A percentile compares a stretch with the other conserved stretches of the same genome.
phyloP scores from a whole-genome alignment of 2,797 vertebrate species.

The Pangasius macronema region DNA sequence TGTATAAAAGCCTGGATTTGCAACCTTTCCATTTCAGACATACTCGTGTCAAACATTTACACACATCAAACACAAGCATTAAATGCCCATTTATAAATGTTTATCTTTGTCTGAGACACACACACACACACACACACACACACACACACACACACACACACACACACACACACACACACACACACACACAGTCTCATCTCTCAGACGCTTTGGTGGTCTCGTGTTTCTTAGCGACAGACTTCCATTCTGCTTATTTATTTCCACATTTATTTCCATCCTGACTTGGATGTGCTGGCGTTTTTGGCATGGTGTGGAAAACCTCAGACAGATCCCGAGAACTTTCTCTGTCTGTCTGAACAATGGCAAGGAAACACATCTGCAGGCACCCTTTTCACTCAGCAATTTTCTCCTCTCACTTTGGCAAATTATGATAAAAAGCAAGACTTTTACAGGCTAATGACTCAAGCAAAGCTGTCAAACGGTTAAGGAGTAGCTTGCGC shows the following conservation, averaged over 20 bases:
- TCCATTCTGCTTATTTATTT: constrained; percentile 50
- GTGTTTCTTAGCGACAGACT: constrained; percentile 41
- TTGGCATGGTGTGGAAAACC: constrained; percentile 43
- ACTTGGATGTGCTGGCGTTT: constrained; percentile 45
- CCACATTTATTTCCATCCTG: constrained; percentile 49
- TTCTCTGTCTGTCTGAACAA: constrained; percentile 50
- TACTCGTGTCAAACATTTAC: neutral
- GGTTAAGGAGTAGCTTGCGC: neutral
- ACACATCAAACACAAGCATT: constrained; percentile 1
- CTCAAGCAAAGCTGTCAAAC: constrained; percentile 31
- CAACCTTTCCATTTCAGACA: neutral
- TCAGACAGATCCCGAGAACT: constrained; percentile 48
- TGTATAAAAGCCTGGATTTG: constrained; percentile 1
- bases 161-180: neutral
- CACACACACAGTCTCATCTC: constrained; percentile 26
- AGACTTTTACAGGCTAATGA: constrained; percentile 34
- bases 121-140: constrained; percentile 18
- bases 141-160: constrained; percentile 24
- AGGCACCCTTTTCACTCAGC: constrained; percentile 40
- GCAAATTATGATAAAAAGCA: constrained; percentile 25
- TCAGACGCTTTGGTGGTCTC: constrained; percentile 27
- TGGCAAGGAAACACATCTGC: constrained; percentile 46
- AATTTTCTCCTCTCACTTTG: constrained; percentile 25
- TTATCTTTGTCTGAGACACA: constrained; percentile 37
- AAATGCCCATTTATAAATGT: constrained; percentile 23